Percentiles rank a stretch among this genome's conserved stretches.
phyloP scores from a whole-genome alignment of 2,888 invertebrate species.

The Pachliopta kotzebuea region DNA sequence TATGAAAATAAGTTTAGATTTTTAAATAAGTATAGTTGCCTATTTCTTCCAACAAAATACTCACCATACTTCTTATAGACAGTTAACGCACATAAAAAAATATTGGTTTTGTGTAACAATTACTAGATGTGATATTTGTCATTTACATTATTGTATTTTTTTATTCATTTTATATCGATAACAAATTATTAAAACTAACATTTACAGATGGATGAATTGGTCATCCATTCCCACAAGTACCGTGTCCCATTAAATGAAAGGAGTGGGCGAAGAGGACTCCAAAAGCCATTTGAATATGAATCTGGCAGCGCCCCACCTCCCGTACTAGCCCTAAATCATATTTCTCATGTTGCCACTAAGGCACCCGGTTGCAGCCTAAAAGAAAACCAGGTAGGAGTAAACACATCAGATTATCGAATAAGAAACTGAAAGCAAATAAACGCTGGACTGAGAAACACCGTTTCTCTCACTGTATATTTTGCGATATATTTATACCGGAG shows the following conservation, averaged over 20 bases:
- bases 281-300: conserved; percentile 51
- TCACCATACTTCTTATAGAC: no score
- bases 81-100: no score
- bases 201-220: conserved; percentile 65
- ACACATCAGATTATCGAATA: no score
- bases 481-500: no score
- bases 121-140: not conserved
- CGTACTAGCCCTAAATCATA: conserved; percentile 64
- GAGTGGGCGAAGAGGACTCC: conserved; percentile 55
- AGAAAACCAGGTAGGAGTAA: conserved; percentile 37
- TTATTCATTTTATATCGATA: no score
- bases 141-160: not conserved
- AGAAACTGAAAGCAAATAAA: no score
- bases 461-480: no score
- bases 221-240: conserved; percentile 70
- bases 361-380: conserved; percentile 65
- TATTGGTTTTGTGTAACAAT: not conserved
- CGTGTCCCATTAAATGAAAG: conserved; percentile 64
- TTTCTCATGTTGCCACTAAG: conserved; percentile 64
- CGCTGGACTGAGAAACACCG: no score
- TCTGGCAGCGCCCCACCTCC: conserved; percentile 54
- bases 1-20: no score
- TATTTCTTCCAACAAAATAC: no score
- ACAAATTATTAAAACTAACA: not conserved
- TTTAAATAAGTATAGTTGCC: no score